Evolutionary conservation across 2,113 vertebrate species (phyloP).

Genomic region (Phyllostomus hastatus): DNA sequence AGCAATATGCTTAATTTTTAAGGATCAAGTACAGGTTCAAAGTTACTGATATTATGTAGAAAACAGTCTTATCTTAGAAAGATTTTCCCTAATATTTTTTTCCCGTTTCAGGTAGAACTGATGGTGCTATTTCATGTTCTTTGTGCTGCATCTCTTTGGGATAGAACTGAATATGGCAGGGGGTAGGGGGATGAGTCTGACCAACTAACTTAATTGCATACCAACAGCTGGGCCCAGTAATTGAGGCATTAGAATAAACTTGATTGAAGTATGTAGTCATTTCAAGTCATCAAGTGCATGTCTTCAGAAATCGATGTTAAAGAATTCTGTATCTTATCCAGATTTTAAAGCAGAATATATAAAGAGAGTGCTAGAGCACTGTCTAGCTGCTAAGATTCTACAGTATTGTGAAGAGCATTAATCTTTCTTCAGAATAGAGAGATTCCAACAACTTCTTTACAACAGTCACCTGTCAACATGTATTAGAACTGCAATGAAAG

Average conservation of each 20-base stretch:
- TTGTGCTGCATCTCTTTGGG: not conserved
- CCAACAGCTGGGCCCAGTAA: not conserved
- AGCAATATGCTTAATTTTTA: slow-evolving; percentile 8
- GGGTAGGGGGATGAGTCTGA: not conserved
- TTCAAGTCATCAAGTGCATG: not conserved
- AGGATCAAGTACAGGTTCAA: not conserved
- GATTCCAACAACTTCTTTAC: not conserved
- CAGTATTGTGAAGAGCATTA: not conserved
- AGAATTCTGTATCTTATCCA: not conserved
- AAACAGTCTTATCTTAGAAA: not conserved
- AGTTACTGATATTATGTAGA: not conserved
- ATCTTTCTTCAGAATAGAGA: not conserved
- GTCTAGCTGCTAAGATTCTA: not conserved
- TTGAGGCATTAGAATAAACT: not conserved
- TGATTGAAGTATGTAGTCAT: not conserved
- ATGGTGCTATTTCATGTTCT: not conserved
- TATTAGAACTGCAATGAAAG: not conserved
- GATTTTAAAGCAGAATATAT: slow-evolving; percentile 5
- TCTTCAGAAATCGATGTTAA: slow-evolving; percentile 15
- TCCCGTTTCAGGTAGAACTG: not conserved
- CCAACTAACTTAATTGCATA: not conserved
- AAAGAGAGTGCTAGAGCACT: not conserved
- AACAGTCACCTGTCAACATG: not conserved
- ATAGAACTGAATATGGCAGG: not conserved
- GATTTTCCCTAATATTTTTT: not conserved